These are phyloP conservation scores for Drosophila acutilabella DNA, from an alignment of 2,888 invertebrate species.

Conservation along the genomic window DNA sequence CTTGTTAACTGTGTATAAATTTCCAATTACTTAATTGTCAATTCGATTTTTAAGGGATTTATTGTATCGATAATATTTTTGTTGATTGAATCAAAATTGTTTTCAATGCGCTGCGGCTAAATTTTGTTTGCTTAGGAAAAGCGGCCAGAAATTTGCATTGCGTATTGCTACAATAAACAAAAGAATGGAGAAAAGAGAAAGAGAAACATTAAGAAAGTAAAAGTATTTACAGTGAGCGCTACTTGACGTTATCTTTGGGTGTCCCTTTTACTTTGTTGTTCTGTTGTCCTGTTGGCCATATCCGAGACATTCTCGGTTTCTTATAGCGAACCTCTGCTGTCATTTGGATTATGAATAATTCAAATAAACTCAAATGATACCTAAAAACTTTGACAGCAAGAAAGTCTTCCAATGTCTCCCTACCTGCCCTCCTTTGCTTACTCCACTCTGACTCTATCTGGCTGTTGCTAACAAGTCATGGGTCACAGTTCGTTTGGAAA, in stretches of 20 bases:
- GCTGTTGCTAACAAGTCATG: slow-evolving; percentile 19
- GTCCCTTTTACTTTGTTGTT: slow-evolving; percentile 48
- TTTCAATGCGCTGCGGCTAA: slow-evolving; percentile 27
- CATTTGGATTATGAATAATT: slow-evolving; percentile 78
- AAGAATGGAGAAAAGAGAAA: neutral
- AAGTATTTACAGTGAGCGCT: slow-evolving; percentile 63
- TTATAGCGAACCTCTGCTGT: slow-evolving; percentile 58
- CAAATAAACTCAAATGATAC: slow-evolving; percentile 81
- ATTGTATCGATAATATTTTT: slow-evolving; percentile 41
- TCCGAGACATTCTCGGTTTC: slow-evolving; percentile 49
- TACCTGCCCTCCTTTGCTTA: neutral
- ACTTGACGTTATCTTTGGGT: slow-evolving; percentile 68
- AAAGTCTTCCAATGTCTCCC: neutral
- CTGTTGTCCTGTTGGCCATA: slow-evolving; percentile 25
- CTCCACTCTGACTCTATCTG: slow-evolving; percentile 20
- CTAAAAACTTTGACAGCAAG: slow-evolving; percentile 77
- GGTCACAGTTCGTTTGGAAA: slow-evolving; percentile 22
- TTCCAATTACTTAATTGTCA: neutral
- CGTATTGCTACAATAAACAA: neutral
- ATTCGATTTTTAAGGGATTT: slow-evolving; percentile 17
- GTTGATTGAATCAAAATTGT: slow-evolving; percentile 69
- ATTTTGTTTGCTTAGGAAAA: slow-evolving; percentile 25
- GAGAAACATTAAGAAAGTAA: slow-evolving; percentile 4
- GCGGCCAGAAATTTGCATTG: slow-evolving; percentile 14
- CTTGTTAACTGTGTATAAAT: no score